Evolutionary conservation across 2,113 vertebrate genomes (phyloP).

Genomic region (Camelus bactrianus): DNA sequence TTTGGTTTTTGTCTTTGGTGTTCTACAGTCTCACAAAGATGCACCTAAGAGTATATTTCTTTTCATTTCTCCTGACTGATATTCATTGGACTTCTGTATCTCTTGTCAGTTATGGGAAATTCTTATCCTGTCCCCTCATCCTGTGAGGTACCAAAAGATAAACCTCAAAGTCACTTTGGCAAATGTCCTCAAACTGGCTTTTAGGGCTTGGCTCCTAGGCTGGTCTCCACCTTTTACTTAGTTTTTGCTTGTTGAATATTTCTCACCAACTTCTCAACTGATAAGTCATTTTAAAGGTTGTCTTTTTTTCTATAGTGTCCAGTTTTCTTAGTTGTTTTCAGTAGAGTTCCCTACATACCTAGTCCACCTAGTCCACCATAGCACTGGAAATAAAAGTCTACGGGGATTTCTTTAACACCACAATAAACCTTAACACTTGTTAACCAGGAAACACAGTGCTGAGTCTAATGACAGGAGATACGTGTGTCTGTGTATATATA

Average conservation of each 20-base stretch:
- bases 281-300: background rate
- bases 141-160: background rate
- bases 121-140: background rate
- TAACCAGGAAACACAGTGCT: background rate
- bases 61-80: background rate
- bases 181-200: background rate
- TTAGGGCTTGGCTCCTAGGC: background rate
- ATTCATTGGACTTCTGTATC: background rate
- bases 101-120: background rate
- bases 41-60: background rate
- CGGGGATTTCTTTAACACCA: background rate
- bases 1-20: conserved; percentile 10
- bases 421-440: background rate
- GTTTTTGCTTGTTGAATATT: conserved; percentile 1
- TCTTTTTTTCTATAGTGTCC: background rate
- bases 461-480: background rate
- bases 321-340: conserved; percentile 41
- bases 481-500: background rate
- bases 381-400: background rate
- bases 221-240: background rate
- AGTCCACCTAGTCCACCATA: background rate
- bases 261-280: background rate
- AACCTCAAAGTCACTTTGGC: background rate
- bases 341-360: background rate
- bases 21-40: background rate